Evolutionary conservation across 2,797 vertebrate species (phyloP).

Genomic region (Centroberyx gerrardi): DNA sequence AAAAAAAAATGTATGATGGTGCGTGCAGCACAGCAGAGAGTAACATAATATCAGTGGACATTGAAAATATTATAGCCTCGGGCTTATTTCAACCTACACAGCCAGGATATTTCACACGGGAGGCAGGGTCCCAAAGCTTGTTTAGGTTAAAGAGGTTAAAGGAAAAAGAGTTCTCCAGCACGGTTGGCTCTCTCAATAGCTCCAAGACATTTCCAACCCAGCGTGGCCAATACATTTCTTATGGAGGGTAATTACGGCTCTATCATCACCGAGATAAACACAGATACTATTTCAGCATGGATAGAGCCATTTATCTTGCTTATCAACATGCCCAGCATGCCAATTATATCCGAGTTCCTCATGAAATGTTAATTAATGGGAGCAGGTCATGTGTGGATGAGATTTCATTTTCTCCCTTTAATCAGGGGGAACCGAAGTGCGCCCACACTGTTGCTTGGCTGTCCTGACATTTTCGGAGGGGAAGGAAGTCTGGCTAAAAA

Average conservation of each 20-base stretch:
- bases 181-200: conserved; percentile 23
- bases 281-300: conserved; percentile 26
- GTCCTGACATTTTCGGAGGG: conserved; percentile 25
- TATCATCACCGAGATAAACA: conserved; percentile 55
- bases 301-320: conserved; percentile 41
- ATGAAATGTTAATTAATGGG: conserved; percentile 49
- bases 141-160: conserved; percentile 43
- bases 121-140: conserved; percentile 30
- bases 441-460: not conserved
- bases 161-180: conserved; percentile 21
- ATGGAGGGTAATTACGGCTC: conserved; percentile 45
- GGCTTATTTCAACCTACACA: conserved; percentile 38
- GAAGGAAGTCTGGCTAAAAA: not conserved
- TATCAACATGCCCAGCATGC: conserved; percentile 24
- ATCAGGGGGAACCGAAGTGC: conserved; percentile 4
- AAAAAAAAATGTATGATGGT: conserved; percentile 9
- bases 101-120: conserved; percentile 5
- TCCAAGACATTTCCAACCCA: conserved; percentile 19
- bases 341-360: conserved; percentile 32
- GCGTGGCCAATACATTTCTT: conserved; percentile 38
- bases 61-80: conserved; percentile 37
- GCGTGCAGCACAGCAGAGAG: conserved; percentile 10
- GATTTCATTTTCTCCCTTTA: conserved; percentile 38
- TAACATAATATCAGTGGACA: conserved; percentile 14
- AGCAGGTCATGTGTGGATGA: conserved; percentile 31